Conservation (phyloP, 2,113 vertebrate species). For the Lamprologus speciosus region DNA sequence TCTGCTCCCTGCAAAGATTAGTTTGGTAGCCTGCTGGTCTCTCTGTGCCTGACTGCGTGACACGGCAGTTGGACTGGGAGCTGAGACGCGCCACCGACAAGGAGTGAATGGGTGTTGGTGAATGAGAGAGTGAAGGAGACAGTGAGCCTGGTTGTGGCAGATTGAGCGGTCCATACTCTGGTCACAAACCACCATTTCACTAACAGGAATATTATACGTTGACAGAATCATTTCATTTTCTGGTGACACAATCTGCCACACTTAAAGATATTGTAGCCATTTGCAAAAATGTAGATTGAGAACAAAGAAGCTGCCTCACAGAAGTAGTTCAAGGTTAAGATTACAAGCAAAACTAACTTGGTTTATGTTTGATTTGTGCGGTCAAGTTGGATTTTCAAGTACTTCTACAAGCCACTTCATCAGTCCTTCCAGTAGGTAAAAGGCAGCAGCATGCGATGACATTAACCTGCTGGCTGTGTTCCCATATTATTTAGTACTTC, state of each 20-base stretch:
- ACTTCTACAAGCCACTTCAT: not conserved
- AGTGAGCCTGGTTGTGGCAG: not conserved
- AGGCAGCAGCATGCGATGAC: not conserved
- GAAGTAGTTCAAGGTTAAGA: not conserved
- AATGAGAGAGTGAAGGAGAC: not conserved
- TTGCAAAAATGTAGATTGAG: not conserved
- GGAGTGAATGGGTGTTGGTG: not conserved
- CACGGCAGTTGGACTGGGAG: not conserved
- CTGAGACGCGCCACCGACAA: not conserved
- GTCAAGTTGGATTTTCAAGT: not conserved
- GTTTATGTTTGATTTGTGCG: not conserved
- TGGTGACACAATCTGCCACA: not conserved
- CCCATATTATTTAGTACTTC: not conserved
- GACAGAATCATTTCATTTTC: not conserved
- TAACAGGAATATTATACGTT: not conserved
- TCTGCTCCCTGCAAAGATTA: not conserved
- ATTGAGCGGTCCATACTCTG: not conserved
- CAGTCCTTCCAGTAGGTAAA: not conserved
- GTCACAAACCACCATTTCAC: not conserved
- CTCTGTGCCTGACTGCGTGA: not conserved
- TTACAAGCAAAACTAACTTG: not conserved
- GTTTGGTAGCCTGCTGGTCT: not conserved
- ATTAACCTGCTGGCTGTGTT: not conserved
- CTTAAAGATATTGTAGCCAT: not conserved
- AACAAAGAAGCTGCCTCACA: not conserved